Evolutionary conservation across 64 coral and sea anemone species (phyloP).

Genomic region (Porites lutea): DNA sequence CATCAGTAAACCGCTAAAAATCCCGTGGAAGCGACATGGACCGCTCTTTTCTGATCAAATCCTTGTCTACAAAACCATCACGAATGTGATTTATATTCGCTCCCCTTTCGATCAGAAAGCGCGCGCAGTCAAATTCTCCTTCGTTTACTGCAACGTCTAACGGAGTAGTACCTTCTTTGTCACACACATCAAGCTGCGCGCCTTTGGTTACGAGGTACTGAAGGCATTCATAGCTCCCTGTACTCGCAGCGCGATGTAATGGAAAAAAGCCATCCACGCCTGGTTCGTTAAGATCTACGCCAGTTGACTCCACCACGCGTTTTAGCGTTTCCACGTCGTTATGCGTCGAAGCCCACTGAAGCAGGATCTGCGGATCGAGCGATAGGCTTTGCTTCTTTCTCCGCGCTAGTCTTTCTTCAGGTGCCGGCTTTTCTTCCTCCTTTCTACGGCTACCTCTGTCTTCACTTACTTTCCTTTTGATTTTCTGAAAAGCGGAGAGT

Average conservation of each 20-base stretch:
- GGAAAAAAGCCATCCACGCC: constrained; percentile 81
- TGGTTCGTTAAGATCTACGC: constrained; percentile 64
- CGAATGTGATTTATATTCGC: constrained; percentile 83
- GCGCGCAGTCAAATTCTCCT: constrained; percentile 90
- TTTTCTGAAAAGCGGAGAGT: background rate
- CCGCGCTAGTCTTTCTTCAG: background rate
- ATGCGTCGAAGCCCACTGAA: constrained; percentile 80
- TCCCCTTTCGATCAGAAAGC: constrained; percentile 73
- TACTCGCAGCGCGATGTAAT: constrained; percentile 81
- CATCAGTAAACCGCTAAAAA: too few relatives aligned
- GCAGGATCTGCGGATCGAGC: constrained; percentile 72
- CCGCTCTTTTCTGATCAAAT: background rate
- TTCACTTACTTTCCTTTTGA: constrained; percentile 6
- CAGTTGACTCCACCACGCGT: constrained; percentile 57
- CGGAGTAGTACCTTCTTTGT: constrained; percentile 71
- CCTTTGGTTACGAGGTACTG: constrained; percentile 75
- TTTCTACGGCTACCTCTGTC: background rate
- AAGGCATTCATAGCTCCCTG: constrained; percentile 86
- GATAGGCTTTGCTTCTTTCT: constrained; percentile 64
- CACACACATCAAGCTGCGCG: constrained; percentile 63
- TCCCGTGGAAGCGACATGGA: background rate
- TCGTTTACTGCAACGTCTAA: constrained; percentile 78
- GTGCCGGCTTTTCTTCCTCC: background rate
- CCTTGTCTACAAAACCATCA: constrained; percentile 69
- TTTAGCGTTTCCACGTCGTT: constrained; percentile 81